These are phyloP conservation scores for Zaprionus taronus DNA, from an alignment of 1,140 invertebrate species.

Conservation along the genomic window DNA sequence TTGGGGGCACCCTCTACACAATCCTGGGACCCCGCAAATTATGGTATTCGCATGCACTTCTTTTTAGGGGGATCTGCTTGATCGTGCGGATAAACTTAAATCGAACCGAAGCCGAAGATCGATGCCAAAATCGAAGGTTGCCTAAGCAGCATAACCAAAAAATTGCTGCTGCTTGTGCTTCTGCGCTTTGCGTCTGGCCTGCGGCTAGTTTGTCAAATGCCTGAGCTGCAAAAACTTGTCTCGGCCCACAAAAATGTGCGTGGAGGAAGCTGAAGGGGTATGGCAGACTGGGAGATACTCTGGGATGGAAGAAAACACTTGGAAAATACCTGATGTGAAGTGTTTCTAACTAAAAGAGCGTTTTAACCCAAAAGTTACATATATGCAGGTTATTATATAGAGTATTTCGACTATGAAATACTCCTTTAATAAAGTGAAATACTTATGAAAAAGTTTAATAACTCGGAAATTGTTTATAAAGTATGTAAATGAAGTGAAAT, in stretches of 20 bases:
- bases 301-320: background rate
- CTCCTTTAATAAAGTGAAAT: too few species aligned
- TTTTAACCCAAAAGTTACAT: too few species aligned
- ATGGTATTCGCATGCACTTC: conserved; percentile 66
- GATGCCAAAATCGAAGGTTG: conserved; percentile 4
- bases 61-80: conserved; percentile 53
- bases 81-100: conserved; percentile 82
- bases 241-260: conserved; percentile 20
- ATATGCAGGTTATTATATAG: too few species aligned
- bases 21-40: conserved; percentile 52
- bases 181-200: conserved; percentile 52
- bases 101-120: conserved; percentile 50
- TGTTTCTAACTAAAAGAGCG: background rate
- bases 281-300: conserved; percentile 1
- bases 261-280: background rate
- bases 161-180: conserved; percentile 11
- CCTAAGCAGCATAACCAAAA: conserved; percentile 35
- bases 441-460: too few species aligned
- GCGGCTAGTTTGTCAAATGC: conserved; percentile 77
- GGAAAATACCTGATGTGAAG: background rate
- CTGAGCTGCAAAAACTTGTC: conserved; percentile 16
- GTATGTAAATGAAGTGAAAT: too few species aligned
- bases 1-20: conserved; percentile 10
- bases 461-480: too few species aligned
- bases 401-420: too few species aligned